Percentiles rank a stretch among this genome's conserved stretches.
Evolutionary conservation across 1,140 invertebrate species (phyloP).

Genomic region (Melanaphis sacchari): DNA sequence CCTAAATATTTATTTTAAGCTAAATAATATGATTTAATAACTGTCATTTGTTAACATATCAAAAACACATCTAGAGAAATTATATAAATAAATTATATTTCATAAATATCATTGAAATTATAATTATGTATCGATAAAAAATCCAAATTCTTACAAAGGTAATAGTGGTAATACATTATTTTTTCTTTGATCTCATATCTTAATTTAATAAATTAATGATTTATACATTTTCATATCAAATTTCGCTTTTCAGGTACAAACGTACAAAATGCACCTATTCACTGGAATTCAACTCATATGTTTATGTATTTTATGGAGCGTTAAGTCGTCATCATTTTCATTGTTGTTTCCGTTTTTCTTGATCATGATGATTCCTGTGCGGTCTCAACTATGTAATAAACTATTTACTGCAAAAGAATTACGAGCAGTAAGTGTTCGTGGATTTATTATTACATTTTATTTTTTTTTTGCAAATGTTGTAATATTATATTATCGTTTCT

Average conservation of each 20-base stretch:
- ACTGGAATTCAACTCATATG: slow-evolving; percentile 84
- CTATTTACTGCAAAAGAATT: slow-evolving; percentile 83
- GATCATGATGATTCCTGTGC: slow-evolving; percentile 86
- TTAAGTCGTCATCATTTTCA: slow-evolving; percentile 87
- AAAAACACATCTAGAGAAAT: too few relatives aligned
- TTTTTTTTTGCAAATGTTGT: slow-evolving; percentile 15
- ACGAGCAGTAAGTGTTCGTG: slow-evolving; percentile 72
- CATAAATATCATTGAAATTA: too few relatives aligned
- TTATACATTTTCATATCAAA: background rate
- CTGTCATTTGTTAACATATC: too few relatives aligned
- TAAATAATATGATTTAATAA: background rate
- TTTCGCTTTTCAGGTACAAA: slow-evolving; percentile 75
- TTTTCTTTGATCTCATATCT: background rate
- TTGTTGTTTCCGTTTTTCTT: slow-evolving; percentile 92
- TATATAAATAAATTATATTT: too few relatives aligned
- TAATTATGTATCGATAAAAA: too few relatives aligned
- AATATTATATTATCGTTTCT: slow-evolving; percentile 45
- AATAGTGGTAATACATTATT: background rate
- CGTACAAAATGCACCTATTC: slow-evolving; percentile 91
- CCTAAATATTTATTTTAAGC: background rate
- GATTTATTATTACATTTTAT: slow-evolving; percentile 25
- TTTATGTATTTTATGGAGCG: slow-evolving; percentile 79
- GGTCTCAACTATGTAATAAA: slow-evolving; percentile 72
- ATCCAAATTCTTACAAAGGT: too few relatives aligned
- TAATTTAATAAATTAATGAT: background rate